A percentile compares a stretch with the other conserved stretches of the same genome.
phyloP scores from a whole-genome alignment of 1,140 invertebrate species.

The Lucilia sericata region DNA sequence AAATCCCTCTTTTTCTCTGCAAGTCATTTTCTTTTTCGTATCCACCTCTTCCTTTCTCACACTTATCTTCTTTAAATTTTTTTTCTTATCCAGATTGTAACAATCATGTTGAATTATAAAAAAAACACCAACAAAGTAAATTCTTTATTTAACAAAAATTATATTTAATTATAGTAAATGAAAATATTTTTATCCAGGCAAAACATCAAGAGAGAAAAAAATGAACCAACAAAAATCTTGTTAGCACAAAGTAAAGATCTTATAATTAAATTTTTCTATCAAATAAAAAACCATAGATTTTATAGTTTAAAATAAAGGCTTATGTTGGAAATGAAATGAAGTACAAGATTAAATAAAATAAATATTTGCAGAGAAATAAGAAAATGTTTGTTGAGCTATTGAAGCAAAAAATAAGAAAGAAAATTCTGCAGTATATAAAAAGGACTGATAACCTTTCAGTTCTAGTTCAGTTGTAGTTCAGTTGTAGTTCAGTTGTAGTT shows the following conservation, averaged over 20 bases:
- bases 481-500: no score
- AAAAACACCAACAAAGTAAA: conserved; percentile 21
- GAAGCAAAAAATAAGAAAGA: no score
- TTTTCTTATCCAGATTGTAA: neutral
- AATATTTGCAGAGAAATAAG: no score
- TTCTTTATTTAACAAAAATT: conserved; percentile 27
- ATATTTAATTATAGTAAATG: conserved; percentile 25
- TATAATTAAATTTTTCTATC: conserved; percentile 13
- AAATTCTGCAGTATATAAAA: no score
- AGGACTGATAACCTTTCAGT: no score
- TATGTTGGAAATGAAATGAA: no score
- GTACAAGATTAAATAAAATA: no score
- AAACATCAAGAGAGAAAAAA: neutral
- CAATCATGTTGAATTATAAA: conserved; percentile 23
- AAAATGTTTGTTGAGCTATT: no score
- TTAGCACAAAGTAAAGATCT: conserved; percentile 1
- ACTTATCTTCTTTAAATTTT: neutral
- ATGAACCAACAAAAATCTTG: neutral
- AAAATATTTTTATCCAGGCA: neutral
- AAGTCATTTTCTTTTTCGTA: neutral
- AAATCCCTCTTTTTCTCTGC: neutral
- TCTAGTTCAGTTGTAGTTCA: no score
- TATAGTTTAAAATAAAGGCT: neutral
- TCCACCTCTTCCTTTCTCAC: neutral
- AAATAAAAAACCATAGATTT: neutral